Evolutionary conservation across 2,888 invertebrate species (phyloP), one percentile per base, ranked within the genome.

Genomic region (Acheta domesticus): DNA sequence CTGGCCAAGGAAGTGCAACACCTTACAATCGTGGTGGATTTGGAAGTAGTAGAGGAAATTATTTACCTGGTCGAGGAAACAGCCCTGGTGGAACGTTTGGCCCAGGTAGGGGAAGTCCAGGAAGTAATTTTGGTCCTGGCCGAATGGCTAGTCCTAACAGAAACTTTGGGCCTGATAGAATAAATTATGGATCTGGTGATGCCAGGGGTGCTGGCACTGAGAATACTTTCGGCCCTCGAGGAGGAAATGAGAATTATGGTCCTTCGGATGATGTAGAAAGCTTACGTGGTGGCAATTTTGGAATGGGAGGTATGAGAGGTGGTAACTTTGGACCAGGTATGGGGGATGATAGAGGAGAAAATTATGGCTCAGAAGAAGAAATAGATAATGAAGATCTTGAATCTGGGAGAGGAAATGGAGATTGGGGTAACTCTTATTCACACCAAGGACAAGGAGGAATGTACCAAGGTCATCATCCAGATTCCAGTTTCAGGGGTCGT

Each of bases 251-350:
- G 14, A 62, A 62, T 62, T 62, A 19, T 62, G 14, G 62, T 62
- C 62, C n/a, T 62, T 8, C 36, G 8, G 62, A 62, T 62, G 62
- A 62, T 19, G 62, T 14, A 62, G 62, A 62, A 62, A n/a, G 62
- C 3, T 19, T 62, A n/a, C 62, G 62, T 5, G 62, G 62, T 19
- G 62, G 62, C 14, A 62, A 14, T 62, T 62, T 62, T 62, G 62
- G 62, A 19, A 62, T 62, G 62, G 62, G 62, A 62, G 62, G 62
- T 19, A 62, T 62, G 62, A 62, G 62, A 62, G 62, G 62, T 19
- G 62, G 62, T 19, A 62, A 62, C n/a, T 62, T 62, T 62, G 62
- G 62, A 62, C 62, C 62, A 62, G 62, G 62, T 62, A 62, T 62
- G 62, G 62, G 62, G n/a, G 62, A 62, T 62, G 62, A 62, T 62